phyloP scores from a whole-genome alignment of 1,140 invertebrate species.

The Polypedilum vanderplanki region DNA sequence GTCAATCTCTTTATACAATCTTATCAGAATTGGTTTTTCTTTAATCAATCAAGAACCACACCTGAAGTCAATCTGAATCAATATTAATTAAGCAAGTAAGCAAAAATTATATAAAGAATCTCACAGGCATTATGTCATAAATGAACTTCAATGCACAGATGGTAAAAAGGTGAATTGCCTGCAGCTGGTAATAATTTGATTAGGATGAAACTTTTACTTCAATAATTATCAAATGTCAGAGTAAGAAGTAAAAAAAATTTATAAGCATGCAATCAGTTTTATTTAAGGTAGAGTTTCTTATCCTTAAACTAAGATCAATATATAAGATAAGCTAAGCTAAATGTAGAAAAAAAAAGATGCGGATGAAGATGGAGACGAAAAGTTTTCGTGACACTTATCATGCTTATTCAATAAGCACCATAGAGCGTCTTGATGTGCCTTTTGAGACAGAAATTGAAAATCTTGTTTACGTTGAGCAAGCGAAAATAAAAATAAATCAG shows the following conservation, averaged over 20 bases:
- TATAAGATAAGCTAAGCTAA: background rate
- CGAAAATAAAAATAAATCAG: background rate
- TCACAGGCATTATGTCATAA: background rate
- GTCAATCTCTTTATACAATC: too few species aligned
- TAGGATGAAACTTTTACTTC: background rate
- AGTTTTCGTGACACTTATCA: background rate
- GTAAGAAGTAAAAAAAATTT: background rate
- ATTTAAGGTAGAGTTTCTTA: too few species aligned
- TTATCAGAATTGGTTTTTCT: too few species aligned
- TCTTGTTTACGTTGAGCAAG: slow-evolving; percentile 4
- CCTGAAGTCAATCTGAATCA: background rate
- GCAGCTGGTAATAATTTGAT: background rate
- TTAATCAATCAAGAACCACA: too few species aligned
- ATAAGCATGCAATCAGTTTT: background rate
- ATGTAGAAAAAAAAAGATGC: background rate
- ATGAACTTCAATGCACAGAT: background rate
- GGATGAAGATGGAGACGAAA: background rate
- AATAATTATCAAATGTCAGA: background rate
- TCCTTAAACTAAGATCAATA: background rate
- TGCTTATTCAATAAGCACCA: slow-evolving; percentile 17
- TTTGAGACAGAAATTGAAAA: background rate
- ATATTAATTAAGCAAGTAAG: background rate
- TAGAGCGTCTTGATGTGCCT: background rate
- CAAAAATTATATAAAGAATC: background rate
- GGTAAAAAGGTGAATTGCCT: background rate